Percentiles rank a stretch among this genome's conserved stretches.
Evolutionary conservation across 1,140 invertebrate genomes (phyloP).

Genomic region (Lasioglossum baleicum): DNA sequence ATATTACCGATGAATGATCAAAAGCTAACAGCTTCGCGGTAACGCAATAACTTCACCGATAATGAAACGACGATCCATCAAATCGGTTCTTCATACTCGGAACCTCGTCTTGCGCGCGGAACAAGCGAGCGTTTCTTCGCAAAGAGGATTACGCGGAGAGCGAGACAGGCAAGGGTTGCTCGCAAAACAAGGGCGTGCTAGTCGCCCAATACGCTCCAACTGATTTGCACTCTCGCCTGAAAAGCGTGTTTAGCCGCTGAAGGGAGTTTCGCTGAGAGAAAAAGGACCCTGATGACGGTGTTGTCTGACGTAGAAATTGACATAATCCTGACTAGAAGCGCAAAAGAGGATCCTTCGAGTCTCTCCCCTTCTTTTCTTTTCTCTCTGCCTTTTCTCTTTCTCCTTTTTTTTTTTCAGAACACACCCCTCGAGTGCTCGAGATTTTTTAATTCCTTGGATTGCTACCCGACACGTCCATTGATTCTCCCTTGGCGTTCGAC

Average conservation of each 20-base stretch:
- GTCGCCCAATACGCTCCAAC: neutral
- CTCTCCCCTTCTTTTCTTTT: too few relatives aligned
- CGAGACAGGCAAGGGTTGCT: too few relatives aligned
- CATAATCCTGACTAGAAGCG: constrained; percentile 7
- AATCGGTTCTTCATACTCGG: too few relatives aligned
- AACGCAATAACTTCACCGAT: too few relatives aligned
- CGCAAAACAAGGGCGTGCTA: constrained; percentile 3
- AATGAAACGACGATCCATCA: too few relatives aligned
- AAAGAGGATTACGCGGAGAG: constrained; percentile 44
- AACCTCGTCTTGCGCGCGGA: neutral
- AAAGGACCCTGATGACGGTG: constrained; percentile 7
- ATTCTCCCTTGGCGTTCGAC: constrained; percentile 23
- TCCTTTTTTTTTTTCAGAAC: too few relatives aligned
- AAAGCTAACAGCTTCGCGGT: too few relatives aligned
- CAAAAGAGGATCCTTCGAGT: neutral
- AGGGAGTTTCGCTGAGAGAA: neutral
- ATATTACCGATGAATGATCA: too few relatives aligned
- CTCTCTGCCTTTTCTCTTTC: too few relatives aligned
- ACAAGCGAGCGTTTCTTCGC: neutral
- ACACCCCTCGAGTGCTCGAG: neutral
- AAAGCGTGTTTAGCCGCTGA: neutral
- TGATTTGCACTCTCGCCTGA: constrained; percentile 17
- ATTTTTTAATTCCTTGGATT: constrained; percentile 37
- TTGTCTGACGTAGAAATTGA: constrained; percentile 15
- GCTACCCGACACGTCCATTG: constrained; percentile 18